These are phyloP conservation scores for Saturnia japonica DNA, from an alignment of 2,888 invertebrate genomes.

Conservation along the genomic window DNA sequence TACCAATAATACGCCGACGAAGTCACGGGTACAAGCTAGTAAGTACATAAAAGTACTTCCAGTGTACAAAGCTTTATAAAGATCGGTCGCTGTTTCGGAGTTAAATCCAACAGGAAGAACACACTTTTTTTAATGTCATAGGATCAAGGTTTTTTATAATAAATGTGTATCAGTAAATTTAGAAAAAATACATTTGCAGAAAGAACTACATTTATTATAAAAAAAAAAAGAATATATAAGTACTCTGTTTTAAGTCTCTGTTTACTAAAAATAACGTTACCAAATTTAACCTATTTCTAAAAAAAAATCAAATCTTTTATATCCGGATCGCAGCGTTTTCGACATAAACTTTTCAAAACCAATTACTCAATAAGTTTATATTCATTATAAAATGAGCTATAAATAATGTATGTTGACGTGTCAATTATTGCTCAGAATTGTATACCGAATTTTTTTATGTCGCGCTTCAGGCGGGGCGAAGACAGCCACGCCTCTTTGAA, in stretches of 20 bases:
- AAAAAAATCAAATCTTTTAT: slow-evolving; percentile 49
- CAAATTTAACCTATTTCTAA: too few relatives aligned
- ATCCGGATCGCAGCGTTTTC: slow-evolving; percentile 49
- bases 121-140: too few relatives aligned
- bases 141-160: too few relatives aligned
- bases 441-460: slow-evolving; percentile 51
- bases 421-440: slow-evolving; percentile 74
- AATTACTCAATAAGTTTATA: slow-evolving; percentile 72
- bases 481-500: slow-evolving; percentile 62
- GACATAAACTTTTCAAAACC: slow-evolving; percentile 74
- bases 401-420: slow-evolving; percentile 76
- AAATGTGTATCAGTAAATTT: too few relatives aligned
- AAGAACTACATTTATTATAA: too few relatives aligned
- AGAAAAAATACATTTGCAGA: too few relatives aligned
- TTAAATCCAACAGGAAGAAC: too few relatives aligned
- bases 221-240: neutral
- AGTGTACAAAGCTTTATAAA: too few relatives aligned
- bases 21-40: too few relatives aligned
- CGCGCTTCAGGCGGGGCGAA: slow-evolving; percentile 48
- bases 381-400: slow-evolving; percentile 69
- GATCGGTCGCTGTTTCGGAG: too few relatives aligned
- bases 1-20: too few relatives aligned
- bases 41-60: too few relatives aligned
- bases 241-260: slow-evolving; percentile 24
- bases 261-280: slow-evolving; percentile 19